Conservation (phyloP, 2,113 vertebrate species). For the Eudorcas thomsonii region DNA sequence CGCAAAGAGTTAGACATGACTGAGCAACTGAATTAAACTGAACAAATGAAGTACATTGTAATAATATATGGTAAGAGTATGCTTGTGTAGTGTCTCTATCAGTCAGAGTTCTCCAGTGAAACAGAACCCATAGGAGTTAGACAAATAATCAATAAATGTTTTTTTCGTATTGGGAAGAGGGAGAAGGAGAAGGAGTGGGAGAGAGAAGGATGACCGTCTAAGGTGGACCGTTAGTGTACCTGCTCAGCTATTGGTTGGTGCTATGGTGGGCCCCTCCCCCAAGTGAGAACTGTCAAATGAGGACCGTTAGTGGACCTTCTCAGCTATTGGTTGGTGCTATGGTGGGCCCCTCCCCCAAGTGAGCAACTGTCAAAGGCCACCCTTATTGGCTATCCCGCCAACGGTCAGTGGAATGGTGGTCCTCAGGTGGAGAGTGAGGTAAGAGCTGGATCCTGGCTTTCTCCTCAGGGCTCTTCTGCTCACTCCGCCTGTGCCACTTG, state of each 20-base stretch:
- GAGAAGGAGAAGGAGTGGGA: neutral
- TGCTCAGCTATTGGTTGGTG: neutral
- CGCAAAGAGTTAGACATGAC: neutral
- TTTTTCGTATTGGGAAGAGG: neutral
- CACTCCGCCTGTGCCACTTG: neutral
- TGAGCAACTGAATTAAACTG: neutral
- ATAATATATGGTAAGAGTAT: neutral
- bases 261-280: neutral
- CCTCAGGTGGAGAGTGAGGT: neutral
- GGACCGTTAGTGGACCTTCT: neutral
- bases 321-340: neutral
- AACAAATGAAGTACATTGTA: neutral
- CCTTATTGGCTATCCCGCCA: neutral
- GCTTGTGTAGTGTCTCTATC: neutral
- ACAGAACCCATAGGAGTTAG: neutral
- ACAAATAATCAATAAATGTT: neutral
- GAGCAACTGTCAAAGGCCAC: neutral
- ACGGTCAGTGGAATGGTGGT: neutral
- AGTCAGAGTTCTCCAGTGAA: neutral
- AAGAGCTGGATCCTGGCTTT: neutral
- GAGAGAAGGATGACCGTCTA: neutral
- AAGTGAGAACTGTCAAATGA: neutral
- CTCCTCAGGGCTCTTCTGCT: neutral
- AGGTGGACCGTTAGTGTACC: neutral
- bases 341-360: neutral